Evolutionary conservation across 2,888 invertebrate genomes (phyloP), one percentile per base, ranked within the genome.

Genomic region (Chymomyza amoena): DNA sequence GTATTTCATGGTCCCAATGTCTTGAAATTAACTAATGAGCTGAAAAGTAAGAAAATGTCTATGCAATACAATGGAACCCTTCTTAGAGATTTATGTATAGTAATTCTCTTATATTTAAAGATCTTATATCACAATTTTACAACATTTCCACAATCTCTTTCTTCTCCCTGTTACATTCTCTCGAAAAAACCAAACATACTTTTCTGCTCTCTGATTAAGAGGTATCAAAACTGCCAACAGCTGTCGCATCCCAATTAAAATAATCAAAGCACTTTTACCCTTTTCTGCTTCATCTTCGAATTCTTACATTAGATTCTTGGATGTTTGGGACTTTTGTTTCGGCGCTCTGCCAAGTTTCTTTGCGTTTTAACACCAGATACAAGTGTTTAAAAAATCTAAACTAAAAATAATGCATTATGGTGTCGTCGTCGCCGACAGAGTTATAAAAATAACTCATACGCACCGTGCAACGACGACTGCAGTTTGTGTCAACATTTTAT

Each of bases 381-480:
- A 45, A 45, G 39, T 45, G 39, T 45, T 45, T 13, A 2, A 45
- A 45, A 45, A 45, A 45, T 2, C 0, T 13, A 13, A 56, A 20
- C 18, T 13, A 56, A 25, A n/a, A 25, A 15, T 13, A 45, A 10
- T 45, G 39, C 39, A 45, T 45, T 13, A 13, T 45, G 39, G 39
- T 45, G 39, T 45, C 39, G 39, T 45, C 36, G 36, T 36, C 10
- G 39, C 13, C 39, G 39, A 45, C 10, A 57, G 20, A 39, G 69
- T 28, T 28, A 67, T 68, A 75, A 62, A 83, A 70, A 87, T 87
- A 83, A 54, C 72, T 59, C 71, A 87, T 80, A 85, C 76, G 86
- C 81, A 70, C 57, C 57, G 70, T 72, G 63, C 71, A 73, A 69
- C 66, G 32, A 18, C 50, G 32, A 18, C 50, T 9, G 10, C 45